Evolutionary conservation across 1,140 invertebrate genomes (phyloP).

Genomic region (Episyrphus balteatus): DNA sequence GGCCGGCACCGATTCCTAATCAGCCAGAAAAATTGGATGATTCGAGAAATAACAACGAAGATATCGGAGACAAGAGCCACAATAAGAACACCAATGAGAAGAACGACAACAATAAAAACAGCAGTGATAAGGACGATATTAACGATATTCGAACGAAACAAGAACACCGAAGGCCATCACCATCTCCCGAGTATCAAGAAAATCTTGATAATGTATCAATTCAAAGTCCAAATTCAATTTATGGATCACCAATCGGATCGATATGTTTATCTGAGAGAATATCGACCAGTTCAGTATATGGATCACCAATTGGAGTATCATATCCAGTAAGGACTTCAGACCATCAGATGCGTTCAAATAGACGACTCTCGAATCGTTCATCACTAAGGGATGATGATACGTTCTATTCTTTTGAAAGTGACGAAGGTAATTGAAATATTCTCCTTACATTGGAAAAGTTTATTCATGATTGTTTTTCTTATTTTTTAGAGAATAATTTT

Average conservation of each 20-base stretch:
- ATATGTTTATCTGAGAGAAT: no score
- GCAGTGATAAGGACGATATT: constrained; percentile 5
- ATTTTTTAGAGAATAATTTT: no score
- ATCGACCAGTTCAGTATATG: constrained; percentile 7
- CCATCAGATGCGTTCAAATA: constrained; percentile 4
- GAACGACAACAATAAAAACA: constrained; percentile 7
- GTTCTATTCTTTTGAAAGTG: constrained; percentile 33
- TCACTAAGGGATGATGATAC: constrained; percentile 31
- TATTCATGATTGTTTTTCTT: no score
- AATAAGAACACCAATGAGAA: not conserved
- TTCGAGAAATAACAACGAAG: no score
- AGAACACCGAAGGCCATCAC: not conserved
- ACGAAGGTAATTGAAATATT: constrained; percentile 23
- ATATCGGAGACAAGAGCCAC: no score
- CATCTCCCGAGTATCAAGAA: not conserved
- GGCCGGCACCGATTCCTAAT: no score
- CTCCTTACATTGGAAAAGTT: no score
- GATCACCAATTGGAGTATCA: constrained; percentile 7
- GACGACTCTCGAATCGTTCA: constrained; percentile 12
- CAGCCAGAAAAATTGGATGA: no score
- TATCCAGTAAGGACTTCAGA: constrained; percentile 19
- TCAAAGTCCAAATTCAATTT: constrained; percentile 7
- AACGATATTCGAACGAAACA: not conserved
- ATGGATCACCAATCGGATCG: constrained; percentile 6
- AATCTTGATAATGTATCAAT: constrained; percentile 6